phyloP scores from a whole-genome alignment of 2,797 vertebrate genomes.

The Sebastes variabilis region DNA sequence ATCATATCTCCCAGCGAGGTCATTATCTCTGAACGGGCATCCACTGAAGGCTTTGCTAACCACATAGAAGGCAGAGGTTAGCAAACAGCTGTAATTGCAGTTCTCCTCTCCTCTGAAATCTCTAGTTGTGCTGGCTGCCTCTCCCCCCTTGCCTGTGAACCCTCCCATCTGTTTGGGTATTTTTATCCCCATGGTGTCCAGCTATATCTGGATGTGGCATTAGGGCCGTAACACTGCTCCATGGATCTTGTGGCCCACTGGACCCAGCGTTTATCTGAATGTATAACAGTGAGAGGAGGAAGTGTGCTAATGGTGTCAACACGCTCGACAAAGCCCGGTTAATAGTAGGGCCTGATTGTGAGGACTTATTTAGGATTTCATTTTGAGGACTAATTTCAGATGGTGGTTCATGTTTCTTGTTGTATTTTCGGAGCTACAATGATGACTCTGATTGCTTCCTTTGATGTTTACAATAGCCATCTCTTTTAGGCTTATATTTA shows the following conservation, averaged over 20 bases:
- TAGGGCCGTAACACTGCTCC: slow-evolving; percentile 52
- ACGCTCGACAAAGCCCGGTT: not conserved
- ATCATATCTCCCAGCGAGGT: slow-evolving; percentile 63
- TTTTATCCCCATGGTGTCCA: slow-evolving; percentile 78
- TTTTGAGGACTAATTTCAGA: not conserved
- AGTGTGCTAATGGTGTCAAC: slow-evolving; percentile 50
- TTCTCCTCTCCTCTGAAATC: slow-evolving; percentile 65
- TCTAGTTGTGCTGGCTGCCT: slow-evolving; percentile 58
- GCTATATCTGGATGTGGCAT: slow-evolving; percentile 78
- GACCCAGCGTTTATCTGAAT: slow-evolving; percentile 48
- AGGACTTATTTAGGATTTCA: slow-evolving; percentile 1
- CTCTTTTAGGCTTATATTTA: not conserved
- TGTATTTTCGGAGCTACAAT: not conserved
- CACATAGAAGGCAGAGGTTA: slow-evolving; percentile 74
- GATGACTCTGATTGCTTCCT: not conserved
- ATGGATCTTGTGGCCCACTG: slow-evolving; percentile 43
- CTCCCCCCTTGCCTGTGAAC: slow-evolving; percentile 62
- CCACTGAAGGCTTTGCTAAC: slow-evolving; percentile 64
- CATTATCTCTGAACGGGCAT: slow-evolving; percentile 69
- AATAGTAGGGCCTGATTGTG: not conserved
- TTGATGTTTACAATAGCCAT: not conserved
- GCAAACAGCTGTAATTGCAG: slow-evolving; percentile 76
- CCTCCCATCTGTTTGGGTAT: slow-evolving; percentile 79
- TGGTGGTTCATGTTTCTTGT: not conserved
- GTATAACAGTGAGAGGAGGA: slow-evolving; percentile 32